A percentile compares a stretch with the other conserved stretches of the same genome.
Evolutionary conservation across 2,888 invertebrate species (phyloP).

Genomic region (Drosophila fungiperda): DNA sequence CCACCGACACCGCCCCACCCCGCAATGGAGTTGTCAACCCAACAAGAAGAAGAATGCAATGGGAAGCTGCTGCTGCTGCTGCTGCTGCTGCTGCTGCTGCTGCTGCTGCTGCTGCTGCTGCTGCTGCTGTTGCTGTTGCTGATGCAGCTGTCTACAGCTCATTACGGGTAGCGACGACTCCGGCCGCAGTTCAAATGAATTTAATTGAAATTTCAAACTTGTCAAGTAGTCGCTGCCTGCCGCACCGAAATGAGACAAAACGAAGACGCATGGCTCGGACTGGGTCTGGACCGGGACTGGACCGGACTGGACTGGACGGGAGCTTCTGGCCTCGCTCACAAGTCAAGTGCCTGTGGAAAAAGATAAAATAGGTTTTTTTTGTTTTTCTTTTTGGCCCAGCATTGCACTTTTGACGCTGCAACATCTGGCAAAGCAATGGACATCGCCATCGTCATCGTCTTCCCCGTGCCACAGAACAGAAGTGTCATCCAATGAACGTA

Average conservation of each 20-base stretch:
- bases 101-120: no score
- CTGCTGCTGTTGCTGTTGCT: slow-evolving; percentile 26
- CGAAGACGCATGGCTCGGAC: slow-evolving; percentile 55
- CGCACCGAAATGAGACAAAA: slow-evolving; percentile 54
- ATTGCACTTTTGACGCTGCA: slow-evolving; percentile 78
- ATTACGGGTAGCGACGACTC: slow-evolving; percentile 63
- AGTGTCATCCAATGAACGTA: slow-evolving; percentile 77
- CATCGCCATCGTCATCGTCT: slow-evolving; percentile 6
- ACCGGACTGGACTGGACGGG: slow-evolving; percentile 6
- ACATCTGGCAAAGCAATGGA: slow-evolving; percentile 65
- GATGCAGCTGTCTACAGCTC: slow-evolving; percentile 54
- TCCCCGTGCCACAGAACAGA: slow-evolving; percentile 47
- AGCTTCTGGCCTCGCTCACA: slow-evolving; percentile 6
- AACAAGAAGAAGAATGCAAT: slow-evolving; percentile 23
- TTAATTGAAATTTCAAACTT: slow-evolving; percentile 82
- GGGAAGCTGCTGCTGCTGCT: slow-evolving; percentile 8
- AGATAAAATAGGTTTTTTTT: slow-evolving; percentile 65
- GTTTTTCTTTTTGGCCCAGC: slow-evolving; percentile 29
- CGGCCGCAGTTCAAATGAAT: slow-evolving; percentile 80
- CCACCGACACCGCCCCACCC: no score
- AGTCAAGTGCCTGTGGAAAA: slow-evolving; percentile 73
- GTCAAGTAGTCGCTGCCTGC: slow-evolving; percentile 65
- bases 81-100: slow-evolving; percentile 35
- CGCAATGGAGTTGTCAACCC: slow-evolving; percentile 39
- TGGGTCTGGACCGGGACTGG: neutral